phyloP scores from a whole-genome alignment of 2,113 vertebrate species.

The Vicugna pacos region DNA sequence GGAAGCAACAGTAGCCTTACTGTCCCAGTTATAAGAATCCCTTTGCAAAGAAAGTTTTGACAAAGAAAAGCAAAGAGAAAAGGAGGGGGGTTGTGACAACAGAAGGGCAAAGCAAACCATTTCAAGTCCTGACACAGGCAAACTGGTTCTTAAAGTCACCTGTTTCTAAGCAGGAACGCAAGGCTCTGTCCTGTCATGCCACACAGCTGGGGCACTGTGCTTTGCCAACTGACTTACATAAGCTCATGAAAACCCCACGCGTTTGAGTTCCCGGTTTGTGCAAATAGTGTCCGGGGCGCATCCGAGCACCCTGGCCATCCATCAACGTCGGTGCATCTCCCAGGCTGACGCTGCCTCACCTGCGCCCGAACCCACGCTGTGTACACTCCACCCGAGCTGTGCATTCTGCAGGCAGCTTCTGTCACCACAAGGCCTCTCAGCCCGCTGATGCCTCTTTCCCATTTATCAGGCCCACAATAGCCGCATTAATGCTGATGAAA shows the following conservation, averaged over 20 bases:
- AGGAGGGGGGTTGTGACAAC: constrained; percentile 58
- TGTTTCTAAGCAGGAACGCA: constrained; percentile 74
- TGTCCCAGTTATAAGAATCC: constrained; percentile 79
- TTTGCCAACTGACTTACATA: constrained; percentile 73
- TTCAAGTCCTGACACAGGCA: constrained; percentile 81
- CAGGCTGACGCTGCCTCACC: constrained; percentile 69
- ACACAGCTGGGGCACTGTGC: constrained; percentile 12
- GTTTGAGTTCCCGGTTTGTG: constrained; percentile 71
- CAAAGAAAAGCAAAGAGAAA: constrained; percentile 72
- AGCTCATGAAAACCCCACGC: constrained; percentile 71
- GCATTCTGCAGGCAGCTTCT: constrained; percentile 70
- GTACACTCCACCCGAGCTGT: constrained; percentile 64
- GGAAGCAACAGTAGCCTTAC: constrained; percentile 80
- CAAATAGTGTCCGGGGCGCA: constrained; percentile 77
- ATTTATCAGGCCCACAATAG: constrained; percentile 57
- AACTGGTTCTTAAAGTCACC: constrained; percentile 70
- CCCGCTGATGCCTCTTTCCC: constrained; percentile 42
- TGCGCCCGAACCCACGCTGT: constrained; percentile 52
- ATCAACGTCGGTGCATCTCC: constrained; percentile 79
- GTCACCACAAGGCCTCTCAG: constrained; percentile 71
- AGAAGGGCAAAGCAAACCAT: constrained; percentile 79
- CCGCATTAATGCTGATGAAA: constrained; percentile 12
- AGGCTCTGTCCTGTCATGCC: constrained; percentile 81
- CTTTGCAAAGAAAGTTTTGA: constrained; percentile 79
- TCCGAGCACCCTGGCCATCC: constrained; percentile 75